Evolutionary conservation across 1,140 invertebrate genomes (phyloP), one percentile per base, ranked within the genome.

Genomic region (Harlomillsia oculata): DNA sequence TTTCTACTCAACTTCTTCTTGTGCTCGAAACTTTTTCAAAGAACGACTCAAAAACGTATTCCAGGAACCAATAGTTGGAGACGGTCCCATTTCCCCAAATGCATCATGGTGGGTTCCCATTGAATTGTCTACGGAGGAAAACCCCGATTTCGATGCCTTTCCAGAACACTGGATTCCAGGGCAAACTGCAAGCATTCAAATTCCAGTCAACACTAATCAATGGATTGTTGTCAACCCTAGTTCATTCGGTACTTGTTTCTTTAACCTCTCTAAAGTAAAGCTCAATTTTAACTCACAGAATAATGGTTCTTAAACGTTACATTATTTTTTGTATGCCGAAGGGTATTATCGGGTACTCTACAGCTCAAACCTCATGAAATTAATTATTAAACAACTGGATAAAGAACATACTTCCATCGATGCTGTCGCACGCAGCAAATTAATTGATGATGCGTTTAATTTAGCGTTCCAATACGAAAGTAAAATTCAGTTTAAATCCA

Each of bases 1-100:
- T 0, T 86, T 87, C 70, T 70, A 87, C 26, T 84, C 87, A 32
- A 55, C 52, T 14, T 53, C 41, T 25, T 9, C 9, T 13, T 30
- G 4, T 3, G 54, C 48, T 51, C 21, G 16, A 11, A 14, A 59
- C 0, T 9, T 25, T 29, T 34, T 34, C 9, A 1, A 21, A 34
- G 48, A 30, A 30, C 5, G 6, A 14, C 16, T 39, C 29, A 44
- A n/a, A 50, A 40, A 16, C 40, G 23, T 20, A 16, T 14, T 20
- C 11, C n/a, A 53, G 37, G 32, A 46, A 36, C 13, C 16, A 16
- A 37, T 50, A 20, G 16, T 37, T 18, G 48, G 48, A 0, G 34
- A 58, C 20, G 49, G 34, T 21, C 25, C 2, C 8, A 37, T 29
- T 6, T 13, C 28, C 32, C 51, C 51, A 14, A n/a, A 39, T 32